phyloP scores from a whole-genome alignment of 2,888 invertebrate genomes.

The Synanthedon tipuliformis region DNA sequence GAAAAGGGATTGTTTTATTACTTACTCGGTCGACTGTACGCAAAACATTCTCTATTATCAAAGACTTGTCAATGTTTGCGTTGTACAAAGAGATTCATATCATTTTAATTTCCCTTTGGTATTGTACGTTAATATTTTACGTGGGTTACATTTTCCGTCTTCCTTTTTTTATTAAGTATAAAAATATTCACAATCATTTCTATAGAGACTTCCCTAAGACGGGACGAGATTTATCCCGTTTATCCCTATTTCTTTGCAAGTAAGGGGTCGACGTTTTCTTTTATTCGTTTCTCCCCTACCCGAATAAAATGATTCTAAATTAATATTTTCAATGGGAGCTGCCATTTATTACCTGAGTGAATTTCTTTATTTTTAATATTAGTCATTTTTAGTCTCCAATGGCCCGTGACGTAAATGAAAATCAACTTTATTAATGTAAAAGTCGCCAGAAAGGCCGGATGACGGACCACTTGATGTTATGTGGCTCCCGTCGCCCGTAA shows the following conservation, averaged over 20 bases:
- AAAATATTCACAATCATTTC: constrained; percentile 21
- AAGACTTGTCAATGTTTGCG: constrained; percentile 11
- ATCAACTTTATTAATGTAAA: too few species aligned
- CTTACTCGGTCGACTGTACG: neutral
- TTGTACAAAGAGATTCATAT: constrained; percentile 35
- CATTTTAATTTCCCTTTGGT: constrained; percentile 50
- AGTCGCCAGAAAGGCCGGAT: too few species aligned
- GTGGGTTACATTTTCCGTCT: constrained; percentile 31
- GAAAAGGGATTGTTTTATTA: too few species aligned
- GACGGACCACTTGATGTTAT: too few species aligned
- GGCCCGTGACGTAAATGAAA: too few species aligned
- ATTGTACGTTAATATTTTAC: constrained; percentile 49
- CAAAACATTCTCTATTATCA: neutral
- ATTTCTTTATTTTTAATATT: constrained; percentile 15
- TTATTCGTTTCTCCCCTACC: constrained; percentile 32
- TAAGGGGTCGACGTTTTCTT: constrained; percentile 24
- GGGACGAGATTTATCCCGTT: constrained; percentile 43
- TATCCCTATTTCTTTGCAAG: constrained; percentile 33
- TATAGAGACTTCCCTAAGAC: constrained; percentile 32
- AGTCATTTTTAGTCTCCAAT: too few species aligned
- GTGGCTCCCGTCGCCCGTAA: too few species aligned
- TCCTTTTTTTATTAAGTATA: constrained; percentile 16
- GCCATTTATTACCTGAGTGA: constrained; percentile 21
- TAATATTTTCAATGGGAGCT: constrained; percentile 42
- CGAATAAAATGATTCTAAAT: constrained; percentile 49